Percentiles rank a stretch among this genome's conserved stretches.
phyloP scores from a whole-genome alignment of 2,113 vertebrate genomes.

The Naja naja region DNA sequence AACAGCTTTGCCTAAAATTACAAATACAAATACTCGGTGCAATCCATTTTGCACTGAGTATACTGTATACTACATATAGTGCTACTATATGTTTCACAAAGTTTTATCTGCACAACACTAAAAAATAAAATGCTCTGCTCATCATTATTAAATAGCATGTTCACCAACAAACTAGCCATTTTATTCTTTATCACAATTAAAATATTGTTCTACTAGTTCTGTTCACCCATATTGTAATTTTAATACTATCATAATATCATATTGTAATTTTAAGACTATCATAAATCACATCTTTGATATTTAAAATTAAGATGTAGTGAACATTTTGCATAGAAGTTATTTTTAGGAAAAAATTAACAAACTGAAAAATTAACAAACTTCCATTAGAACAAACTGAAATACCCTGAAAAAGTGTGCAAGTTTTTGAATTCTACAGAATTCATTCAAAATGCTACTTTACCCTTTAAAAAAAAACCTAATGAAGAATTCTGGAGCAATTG shows the following conservation, averaged over 20 bases:
- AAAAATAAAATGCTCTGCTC: background rate
- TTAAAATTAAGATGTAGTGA: background rate
- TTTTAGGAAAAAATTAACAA: background rate
- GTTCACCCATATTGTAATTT: background rate
- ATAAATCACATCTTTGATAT: background rate
- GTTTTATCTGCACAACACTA: background rate
- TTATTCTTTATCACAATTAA: background rate
- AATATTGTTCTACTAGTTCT: background rate
- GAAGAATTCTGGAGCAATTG: background rate
- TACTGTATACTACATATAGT: background rate
- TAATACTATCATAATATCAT: background rate
- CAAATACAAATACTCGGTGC: background rate
- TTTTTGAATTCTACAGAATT: background rate
- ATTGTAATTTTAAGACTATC: background rate
- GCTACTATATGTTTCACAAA: background rate
- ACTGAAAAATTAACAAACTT: background rate
- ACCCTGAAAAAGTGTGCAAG: background rate
- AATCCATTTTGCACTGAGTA: background rate
- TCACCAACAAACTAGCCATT: background rate
- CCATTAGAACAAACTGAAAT: background rate
- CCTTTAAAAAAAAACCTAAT: background rate
- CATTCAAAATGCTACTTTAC: background rate
- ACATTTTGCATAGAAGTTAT: background rate
- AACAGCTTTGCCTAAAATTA: background rate
- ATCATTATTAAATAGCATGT: background rate